These are phyloP conservation scores for Tubulanus polymorphus DNA, from an alignment of 2,888 invertebrate species.

Conservation along the genomic window DNA sequence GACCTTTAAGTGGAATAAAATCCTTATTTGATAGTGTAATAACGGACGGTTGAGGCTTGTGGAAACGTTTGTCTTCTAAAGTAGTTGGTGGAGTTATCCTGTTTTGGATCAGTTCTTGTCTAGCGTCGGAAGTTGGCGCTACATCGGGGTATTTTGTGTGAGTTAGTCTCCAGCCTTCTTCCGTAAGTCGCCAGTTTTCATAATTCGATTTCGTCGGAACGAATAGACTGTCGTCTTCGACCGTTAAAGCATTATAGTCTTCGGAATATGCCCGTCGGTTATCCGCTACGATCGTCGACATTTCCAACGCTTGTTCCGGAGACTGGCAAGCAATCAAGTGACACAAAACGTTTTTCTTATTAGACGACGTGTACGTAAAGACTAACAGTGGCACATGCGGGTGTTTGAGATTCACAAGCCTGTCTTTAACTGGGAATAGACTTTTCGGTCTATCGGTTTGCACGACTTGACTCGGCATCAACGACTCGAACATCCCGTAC, in stretches of 20 bases:
- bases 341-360: neutral
- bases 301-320: neutral
- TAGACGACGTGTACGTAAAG: neutral
- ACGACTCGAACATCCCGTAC: constrained; percentile 2
- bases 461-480: neutral
- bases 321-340: neutral
- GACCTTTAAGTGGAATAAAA: neutral
- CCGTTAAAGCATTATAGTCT: neutral
- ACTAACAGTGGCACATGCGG: neutral
- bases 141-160: too few relatives aligned
- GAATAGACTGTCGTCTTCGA: neutral
- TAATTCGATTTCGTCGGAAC: neutral
- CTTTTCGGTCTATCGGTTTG: neutral
- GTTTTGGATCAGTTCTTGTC: too few relatives aligned
- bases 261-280: neutral
- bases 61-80: neutral
- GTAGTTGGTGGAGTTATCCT: too few relatives aligned
- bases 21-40: neutral
- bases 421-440: neutral
- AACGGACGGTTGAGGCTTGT: neutral
- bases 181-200: neutral
- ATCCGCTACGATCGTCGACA: neutral
- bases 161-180: neutral
- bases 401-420: neutral
- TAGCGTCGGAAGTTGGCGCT: too few relatives aligned